Base-by-base conservation (phyloP, 92 coral and sea anemone species). In the Blastomussa wellsi region DNA sequence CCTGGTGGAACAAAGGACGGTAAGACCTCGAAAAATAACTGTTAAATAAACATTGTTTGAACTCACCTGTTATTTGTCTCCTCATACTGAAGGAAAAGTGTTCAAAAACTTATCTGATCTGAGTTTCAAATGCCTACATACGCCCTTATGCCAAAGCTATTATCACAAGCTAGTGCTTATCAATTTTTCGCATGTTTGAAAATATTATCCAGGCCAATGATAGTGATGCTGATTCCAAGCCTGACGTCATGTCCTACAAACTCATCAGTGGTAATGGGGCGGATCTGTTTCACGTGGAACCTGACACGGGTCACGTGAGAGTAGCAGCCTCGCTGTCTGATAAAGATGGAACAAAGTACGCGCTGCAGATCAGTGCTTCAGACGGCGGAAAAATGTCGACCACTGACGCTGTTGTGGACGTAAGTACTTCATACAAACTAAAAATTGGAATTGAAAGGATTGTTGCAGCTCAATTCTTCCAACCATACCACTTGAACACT, bases 161-260 rank as follows among this genome's bases (percentile, higher is more conserved):
- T n/a, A n/a, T n/a, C n/a, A n/a, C n/a, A n/a, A n/a, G n/a, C n/a
- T n/a, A n/a, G n/a, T n/a, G n/a, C n/a, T n/a, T n/a, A n/a, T n/a
- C n/a, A n/a, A n/a, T n/a, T n/a, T n/a, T n/a, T n/a, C n/a, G n/a
- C n/a, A n/a, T n/a, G n/a, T n/a, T n/a, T n/a, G n/a, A n/a, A n/a
- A n/a, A n/a, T n/a, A n/a, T n/a, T 31, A 12, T 48, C 20, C 70
- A 91, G 94, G 94, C 94, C 22, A 70, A 68, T 33, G 92, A 91
- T 35, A 78, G 52, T 7, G 90, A 88, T 76, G 76, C 57, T 44
- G 91, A 89, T 28, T 16, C 62, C 35, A 84, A 87, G 51, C 77
- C 89, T 44, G n/a, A 62, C 38, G 57, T 51, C 47, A 80, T 91
- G 8, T 66, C 20, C 15, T 88, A 80, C 60, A 14, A 75, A 20